Percentiles rank a stretch among this genome's conserved stretches.
These are phyloP conservation scores for Gymnopithys bicolor DNA, from an alignment of 2,797 vertebrate genomes.

Conservation along the genomic window DNA sequence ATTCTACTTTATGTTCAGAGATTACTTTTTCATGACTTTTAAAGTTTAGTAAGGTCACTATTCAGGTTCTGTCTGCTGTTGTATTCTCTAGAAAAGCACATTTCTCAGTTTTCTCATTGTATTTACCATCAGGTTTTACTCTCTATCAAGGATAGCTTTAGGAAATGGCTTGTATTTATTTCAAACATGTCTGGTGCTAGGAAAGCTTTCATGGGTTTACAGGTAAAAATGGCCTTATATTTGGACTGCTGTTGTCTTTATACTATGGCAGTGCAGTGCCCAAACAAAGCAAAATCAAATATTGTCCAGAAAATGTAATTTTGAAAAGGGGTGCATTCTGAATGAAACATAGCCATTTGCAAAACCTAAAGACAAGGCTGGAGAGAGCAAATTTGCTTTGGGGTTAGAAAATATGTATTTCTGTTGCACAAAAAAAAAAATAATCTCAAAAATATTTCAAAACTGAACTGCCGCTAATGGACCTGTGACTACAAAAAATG, in stretches of 20 bases:
- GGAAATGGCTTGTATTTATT: conserved; percentile 1
- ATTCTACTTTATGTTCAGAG: neutral
- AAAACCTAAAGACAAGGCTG: neutral
- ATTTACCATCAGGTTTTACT: neutral
- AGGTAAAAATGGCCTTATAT: neutral
- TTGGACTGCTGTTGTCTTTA: neutral
- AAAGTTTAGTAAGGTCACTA: neutral
- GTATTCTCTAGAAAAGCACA: neutral
- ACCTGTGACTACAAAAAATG: neutral
- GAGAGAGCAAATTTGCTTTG: neutral
- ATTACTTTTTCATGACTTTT: conserved; percentile 19
- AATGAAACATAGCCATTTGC: neutral
- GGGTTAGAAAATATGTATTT: neutral
- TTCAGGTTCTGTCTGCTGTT: neutral
- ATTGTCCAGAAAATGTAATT: fast-evolving
- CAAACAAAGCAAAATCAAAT: neutral
- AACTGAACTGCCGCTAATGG: neutral
- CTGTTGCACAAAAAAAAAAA: neutral
- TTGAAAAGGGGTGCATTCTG: neutral
- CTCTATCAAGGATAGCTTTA: neutral
- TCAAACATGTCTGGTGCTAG: neutral
- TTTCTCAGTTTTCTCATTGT: neutral
- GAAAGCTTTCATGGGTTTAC: neutral
- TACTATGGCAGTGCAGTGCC: neutral
- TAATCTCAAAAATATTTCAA: neutral